Evolutionary conservation across 92 coral and sea anemone genomes (phyloP).

Genomic region (Palythoa caribaeorum): DNA sequence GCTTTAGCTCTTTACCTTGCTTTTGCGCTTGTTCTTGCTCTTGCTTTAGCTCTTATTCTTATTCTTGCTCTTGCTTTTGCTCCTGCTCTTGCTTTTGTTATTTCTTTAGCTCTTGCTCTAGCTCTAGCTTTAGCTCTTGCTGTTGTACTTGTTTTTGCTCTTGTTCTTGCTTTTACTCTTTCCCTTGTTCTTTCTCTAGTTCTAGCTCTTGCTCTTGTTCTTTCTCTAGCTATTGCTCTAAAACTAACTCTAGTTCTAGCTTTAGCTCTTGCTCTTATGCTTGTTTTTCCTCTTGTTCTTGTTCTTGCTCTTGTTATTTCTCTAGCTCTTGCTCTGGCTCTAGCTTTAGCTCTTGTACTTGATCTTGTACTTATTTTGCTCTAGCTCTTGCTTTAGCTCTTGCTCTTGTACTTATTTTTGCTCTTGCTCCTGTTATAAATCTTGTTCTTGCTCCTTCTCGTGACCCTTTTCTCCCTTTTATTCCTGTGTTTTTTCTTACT

Average conservation of each 20-base stretch:
- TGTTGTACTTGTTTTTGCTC: neutral
- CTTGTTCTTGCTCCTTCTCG: neutral
- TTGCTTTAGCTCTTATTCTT: neutral
- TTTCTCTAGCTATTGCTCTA: neutral
- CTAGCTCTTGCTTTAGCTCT: neutral
- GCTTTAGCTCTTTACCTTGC: neutral
- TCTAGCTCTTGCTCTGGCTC: neutral
- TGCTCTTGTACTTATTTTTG: neutral
- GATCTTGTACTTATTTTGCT: neutral
- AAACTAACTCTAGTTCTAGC: too few relatives aligned
- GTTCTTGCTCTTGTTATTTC: neutral
- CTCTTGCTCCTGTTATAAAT: neutral
- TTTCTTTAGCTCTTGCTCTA: neutral
- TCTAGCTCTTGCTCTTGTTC: neutral
- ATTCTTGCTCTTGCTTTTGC: neutral
- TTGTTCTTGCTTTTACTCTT: neutral
- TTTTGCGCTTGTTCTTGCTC: neutral
- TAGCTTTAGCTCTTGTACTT: neutral
- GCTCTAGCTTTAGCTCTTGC: neutral
- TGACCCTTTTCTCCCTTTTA: neutral
- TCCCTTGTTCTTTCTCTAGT: neutral
- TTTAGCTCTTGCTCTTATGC: neutral
- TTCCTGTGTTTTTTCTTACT: neutral
- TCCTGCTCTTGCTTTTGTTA: neutral
- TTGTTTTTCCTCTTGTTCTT: neutral